phyloP scores from a whole-genome alignment of 2,113 vertebrate genomes.

The Lamprologus lemairii region DNA sequence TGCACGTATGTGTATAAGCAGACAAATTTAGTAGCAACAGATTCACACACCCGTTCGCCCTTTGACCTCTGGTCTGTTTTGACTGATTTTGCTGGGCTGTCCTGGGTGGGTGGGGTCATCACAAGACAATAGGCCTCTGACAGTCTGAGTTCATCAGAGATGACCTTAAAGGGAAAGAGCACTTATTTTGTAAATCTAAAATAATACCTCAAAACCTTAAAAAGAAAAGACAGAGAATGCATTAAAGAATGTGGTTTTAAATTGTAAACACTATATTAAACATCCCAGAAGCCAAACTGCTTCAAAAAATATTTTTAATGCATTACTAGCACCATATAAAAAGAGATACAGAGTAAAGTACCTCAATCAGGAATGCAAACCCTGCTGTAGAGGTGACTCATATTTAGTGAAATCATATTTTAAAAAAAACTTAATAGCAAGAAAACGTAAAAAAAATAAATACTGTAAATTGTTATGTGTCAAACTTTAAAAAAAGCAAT shows the following conservation, averaged over 20 bases:
- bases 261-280: background rate
- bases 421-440: background rate
- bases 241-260: background rate
- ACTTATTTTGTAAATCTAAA: background rate
- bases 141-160: background rate
- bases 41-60: background rate
- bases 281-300: background rate
- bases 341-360: background rate
- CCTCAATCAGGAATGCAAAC: background rate
- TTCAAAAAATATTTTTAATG: background rate
- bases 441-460: background rate
- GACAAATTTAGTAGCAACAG: conserved; percentile 37
- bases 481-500: background rate
- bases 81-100: conserved; percentile 6
- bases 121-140: conserved; percentile 45
- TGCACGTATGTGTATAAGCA: background rate
- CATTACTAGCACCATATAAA: background rate
- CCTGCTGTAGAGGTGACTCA: background rate
- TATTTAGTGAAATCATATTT: background rate
- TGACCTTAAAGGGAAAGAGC: conserved; percentile 10
- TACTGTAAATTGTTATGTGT: background rate
- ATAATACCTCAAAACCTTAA: background rate
- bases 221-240: background rate
- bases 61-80: conserved; percentile 28
- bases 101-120: conserved; percentile 13